Conservation (phyloP, 2,797 vertebrate genomes). For the Aldrovandia affinis region DNA sequence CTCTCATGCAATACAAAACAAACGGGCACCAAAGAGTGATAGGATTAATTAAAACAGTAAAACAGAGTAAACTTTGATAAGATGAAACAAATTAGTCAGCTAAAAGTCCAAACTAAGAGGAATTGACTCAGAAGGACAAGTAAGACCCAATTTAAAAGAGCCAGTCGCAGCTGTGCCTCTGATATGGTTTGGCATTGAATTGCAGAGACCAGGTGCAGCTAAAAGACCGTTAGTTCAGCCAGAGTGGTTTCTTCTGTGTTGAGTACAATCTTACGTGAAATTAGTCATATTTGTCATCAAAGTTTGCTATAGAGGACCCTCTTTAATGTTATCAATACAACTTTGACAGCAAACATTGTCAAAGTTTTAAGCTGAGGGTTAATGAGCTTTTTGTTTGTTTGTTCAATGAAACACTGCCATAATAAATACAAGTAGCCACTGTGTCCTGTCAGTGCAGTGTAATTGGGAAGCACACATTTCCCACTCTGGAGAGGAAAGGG, state of each 20-base stretch:
- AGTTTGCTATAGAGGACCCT: neutral
- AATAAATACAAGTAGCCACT: neutral
- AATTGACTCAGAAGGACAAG: too few relatives aligned
- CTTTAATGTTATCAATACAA: neutral
- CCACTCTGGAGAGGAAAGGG: neutral
- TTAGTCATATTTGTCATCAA: neutral
- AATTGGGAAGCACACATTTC: neutral
- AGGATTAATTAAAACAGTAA: too few relatives aligned
- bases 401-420: too few relatives aligned
- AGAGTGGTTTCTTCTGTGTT: neutral
- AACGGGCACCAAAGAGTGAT: too few relatives aligned
- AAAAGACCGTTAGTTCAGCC: neutral
- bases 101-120: too few relatives aligned
- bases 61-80: too few relatives aligned
- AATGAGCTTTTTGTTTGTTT: neutral
- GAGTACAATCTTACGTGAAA: neutral
- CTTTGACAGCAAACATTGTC: neutral
- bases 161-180: too few relatives aligned
- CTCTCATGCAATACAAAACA: too few relatives aligned
- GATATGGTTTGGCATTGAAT: too few relatives aligned
- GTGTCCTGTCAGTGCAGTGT: neutral
- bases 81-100: too few relatives aligned
- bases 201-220: too few relatives aligned
- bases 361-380: neutral
- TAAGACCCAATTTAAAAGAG: too few relatives aligned